A percentile compares a stretch with the other conserved stretches of the same genome.
These are phyloP conservation scores for Pelecanoides urinatrix DNA, from an alignment of 2,113 vertebrate genomes.

Conservation along the genomic window DNA sequence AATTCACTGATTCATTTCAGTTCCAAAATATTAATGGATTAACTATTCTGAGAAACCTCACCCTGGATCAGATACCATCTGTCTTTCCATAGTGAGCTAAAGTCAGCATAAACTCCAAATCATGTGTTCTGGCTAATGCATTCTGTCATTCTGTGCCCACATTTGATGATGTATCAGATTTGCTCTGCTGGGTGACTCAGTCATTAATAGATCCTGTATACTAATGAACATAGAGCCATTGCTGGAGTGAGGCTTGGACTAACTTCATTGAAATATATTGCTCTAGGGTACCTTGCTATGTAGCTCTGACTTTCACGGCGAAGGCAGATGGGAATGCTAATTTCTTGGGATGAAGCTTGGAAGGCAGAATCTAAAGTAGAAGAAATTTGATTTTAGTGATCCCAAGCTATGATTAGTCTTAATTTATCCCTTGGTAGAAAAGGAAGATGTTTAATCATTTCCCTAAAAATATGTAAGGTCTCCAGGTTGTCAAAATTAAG, in stretches of 20 bases:
- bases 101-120: conserved; percentile 8
- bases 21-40: conserved; percentile 3
- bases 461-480: neutral
- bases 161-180: neutral
- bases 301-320: neutral
- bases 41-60: conserved; percentile 25
- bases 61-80: conserved; percentile 19
- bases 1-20: neutral
- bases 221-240: neutral
- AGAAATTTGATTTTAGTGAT: conserved; percentile 12
- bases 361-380: conserved; percentile 25
- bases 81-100: conserved; percentile 8
- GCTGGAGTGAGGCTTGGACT: neutral
- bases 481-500: conserved; percentile 19
- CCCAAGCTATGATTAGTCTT: conserved; percentile 3
- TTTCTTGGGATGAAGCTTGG: neutral
- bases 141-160: conserved; percentile 23
- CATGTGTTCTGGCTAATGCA: conserved; percentile 15
- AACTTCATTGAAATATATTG: neutral
- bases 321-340: conserved; percentile 7
- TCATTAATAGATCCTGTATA: neutral
- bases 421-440: conserved; percentile 41
- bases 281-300: neutral
- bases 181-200: conserved; percentile 20
- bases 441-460: conserved; percentile 26